Evolutionary conservation across 2,113 vertebrate species (phyloP), one percentile per base, ranked within the genome.

Genomic region (Lampris megalopsis): DNA sequence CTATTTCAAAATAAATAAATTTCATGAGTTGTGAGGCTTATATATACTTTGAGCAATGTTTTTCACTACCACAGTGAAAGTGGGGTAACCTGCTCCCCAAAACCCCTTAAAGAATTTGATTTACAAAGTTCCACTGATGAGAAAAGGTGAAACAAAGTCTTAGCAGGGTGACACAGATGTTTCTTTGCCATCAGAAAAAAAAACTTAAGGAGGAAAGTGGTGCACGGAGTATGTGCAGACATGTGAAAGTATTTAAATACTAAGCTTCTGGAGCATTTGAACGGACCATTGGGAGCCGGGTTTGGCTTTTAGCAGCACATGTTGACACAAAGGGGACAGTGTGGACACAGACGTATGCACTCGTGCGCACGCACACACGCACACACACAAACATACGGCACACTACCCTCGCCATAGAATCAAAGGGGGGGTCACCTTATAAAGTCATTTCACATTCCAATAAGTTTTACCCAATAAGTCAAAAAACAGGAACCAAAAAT

Each of bases 221-320:
- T 81, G 60, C 50, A 71, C 63, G 66, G 78, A 74, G 82, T 81
- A 68, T 80, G 80, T 86, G 87, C 79, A 88, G 81, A 81, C 88
- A 90, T 86, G 91, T 87, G 91, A 91, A 87, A 89, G 86, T 79
- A 85, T 90, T 90, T 89, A 87, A 90, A 80, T 70, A 7, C 80
- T 89, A 89, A 90, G 79, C 87, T 84, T 63, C 70, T 60, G 59
- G 61, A 61, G 81, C 63, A 75, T 77, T 82, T 91, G 61, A 68
- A 63, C 62, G 66, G 65, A 66, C 73, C 66, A 6, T 5, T 77
- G 63, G 67, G 71, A 82, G 67, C 63, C 72, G 45, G 69, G 60
- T 1, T 9, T 38, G 69, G n/a, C 8, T 60, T 41, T 52, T 36
- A 48, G 56, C 49, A 38, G 48, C 11, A 38, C 45, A 63, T 75